These are phyloP conservation scores for Synaphobranchus kaupii DNA, from an alignment of 2,797 vertebrate species.

Conservation along the genomic window DNA sequence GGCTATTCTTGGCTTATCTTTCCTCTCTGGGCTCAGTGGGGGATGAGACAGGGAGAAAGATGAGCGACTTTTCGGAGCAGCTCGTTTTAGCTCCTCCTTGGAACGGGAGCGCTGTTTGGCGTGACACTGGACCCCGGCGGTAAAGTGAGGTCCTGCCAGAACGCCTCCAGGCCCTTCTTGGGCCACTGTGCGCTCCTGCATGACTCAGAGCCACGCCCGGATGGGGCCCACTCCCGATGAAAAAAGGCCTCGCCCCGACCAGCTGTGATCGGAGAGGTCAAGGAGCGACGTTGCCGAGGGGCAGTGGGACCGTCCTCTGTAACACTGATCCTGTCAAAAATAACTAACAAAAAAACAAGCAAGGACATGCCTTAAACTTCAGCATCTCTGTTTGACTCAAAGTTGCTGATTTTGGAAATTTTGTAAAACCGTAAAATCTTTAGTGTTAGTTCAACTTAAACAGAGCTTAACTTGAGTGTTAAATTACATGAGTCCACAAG, in stretches of 20 bases:
- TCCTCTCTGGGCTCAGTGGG: not conserved
- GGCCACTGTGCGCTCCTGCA: not conserved
- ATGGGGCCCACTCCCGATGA: too few species aligned
- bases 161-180: not conserved
- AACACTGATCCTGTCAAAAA: not conserved
- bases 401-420: too few species aligned
- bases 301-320: not conserved
- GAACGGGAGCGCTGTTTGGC: not conserved
- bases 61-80: not conserved
- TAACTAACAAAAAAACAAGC: not conserved
- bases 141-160: not conserved
- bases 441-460: too few species aligned
- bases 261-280: too few species aligned
- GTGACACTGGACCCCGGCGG: not conserved
- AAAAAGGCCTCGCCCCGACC: too few species aligned
- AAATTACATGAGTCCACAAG: too few species aligned
- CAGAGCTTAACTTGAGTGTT: too few species aligned
- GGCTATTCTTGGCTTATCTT: not conserved
- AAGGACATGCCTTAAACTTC: not conserved
- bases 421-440: too few species aligned
- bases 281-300: not conserved
- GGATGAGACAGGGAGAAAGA: not conserved
- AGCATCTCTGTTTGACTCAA: not conserved
- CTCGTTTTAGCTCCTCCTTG: not conserved
- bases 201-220: not conserved